These are phyloP conservation scores for Trichonephila clavipes DNA, from an alignment of 1,140 invertebrate genomes.

Conservation along the genomic window DNA sequence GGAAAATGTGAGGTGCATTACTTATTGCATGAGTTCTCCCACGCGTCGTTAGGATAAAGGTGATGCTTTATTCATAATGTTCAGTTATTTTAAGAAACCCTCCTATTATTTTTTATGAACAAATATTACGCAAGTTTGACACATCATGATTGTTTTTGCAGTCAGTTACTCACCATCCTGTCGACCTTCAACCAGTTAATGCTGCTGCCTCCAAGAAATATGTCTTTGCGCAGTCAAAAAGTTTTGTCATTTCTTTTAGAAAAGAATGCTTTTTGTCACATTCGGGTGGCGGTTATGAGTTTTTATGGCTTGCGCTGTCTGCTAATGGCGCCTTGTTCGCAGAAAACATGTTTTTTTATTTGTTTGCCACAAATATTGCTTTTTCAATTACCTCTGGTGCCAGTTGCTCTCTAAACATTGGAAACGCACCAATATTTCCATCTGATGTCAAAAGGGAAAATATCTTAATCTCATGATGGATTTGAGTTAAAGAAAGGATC, in stretches of 20 bases:
- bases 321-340: conserved; percentile 6
- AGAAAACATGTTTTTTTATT: background rate
- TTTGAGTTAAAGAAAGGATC: too few relatives aligned
- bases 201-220: background rate
- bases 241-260: background rate
- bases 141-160: background rate
- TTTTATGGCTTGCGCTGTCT: background rate
- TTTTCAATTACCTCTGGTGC: too few relatives aligned
- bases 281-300: background rate
- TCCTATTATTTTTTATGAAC: background rate
- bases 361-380: too few relatives aligned
- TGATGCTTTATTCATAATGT: too few relatives aligned
- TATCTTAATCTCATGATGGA: too few relatives aligned
- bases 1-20: too few relatives aligned
- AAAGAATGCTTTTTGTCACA: background rate
- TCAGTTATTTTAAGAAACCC: too few relatives aligned
- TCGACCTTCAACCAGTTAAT: conserved; percentile 5
- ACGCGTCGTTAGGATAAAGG: too few relatives aligned
- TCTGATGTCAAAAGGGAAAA: too few relatives aligned
- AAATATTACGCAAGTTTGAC: background rate
- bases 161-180: background rate
- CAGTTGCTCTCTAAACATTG: background rate
- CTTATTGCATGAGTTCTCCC: too few relatives aligned
- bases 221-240: background rate
- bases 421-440: background rate